Conservation (phyloP, 1,140 invertebrate species). For the Drosophila murphyi region DNA sequence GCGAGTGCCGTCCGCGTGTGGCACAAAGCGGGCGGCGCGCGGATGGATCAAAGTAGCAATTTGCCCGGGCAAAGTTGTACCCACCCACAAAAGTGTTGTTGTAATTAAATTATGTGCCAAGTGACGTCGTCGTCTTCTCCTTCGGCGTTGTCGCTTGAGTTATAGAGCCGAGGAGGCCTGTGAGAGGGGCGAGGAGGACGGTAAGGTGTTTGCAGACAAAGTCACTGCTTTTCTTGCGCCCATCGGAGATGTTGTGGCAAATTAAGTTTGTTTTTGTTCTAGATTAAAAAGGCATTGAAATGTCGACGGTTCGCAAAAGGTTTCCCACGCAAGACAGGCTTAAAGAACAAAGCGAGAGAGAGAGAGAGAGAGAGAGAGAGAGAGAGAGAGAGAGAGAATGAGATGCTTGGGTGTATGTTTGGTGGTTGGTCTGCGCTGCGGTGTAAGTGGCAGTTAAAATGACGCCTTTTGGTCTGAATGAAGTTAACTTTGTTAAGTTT, state of each 20-base stretch:
- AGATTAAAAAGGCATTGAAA: constrained; percentile 62
- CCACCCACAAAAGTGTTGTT: constrained; percentile 45
- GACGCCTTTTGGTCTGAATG: constrained; percentile 45
- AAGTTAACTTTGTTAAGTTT: constrained; percentile 50
- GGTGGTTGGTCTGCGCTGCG: neutral
- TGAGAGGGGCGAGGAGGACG: neutral
- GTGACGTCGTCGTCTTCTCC: constrained; percentile 39
- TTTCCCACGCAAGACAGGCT: neutral
- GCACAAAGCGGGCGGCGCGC: neutral
- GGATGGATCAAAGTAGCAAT: constrained; percentile 48
- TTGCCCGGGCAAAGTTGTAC: constrained; percentile 9
- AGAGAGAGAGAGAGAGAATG: neutral
- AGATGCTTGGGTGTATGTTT: no score
- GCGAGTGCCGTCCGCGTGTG: constrained; percentile 38
- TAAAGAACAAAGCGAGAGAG: neutral
- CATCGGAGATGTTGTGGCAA: constrained; percentile 58
- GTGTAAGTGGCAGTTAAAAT: constrained; percentile 34
- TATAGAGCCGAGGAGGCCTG: neutral
- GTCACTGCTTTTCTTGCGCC: constrained; percentile 33
- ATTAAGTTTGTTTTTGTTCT: constrained; percentile 65
- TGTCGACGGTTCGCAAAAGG: constrained; percentile 31
- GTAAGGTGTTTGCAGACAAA: neutral
- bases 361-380: neutral
- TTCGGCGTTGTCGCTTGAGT: constrained; percentile 26
- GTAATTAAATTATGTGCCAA: constrained; percentile 65